Percentiles rank a stretch among this genome's conserved stretches.
These are phyloP conservation scores for Apis cerana DNA, from an alignment of 1,140 invertebrate genomes.

Conservation along the genomic window DNA sequence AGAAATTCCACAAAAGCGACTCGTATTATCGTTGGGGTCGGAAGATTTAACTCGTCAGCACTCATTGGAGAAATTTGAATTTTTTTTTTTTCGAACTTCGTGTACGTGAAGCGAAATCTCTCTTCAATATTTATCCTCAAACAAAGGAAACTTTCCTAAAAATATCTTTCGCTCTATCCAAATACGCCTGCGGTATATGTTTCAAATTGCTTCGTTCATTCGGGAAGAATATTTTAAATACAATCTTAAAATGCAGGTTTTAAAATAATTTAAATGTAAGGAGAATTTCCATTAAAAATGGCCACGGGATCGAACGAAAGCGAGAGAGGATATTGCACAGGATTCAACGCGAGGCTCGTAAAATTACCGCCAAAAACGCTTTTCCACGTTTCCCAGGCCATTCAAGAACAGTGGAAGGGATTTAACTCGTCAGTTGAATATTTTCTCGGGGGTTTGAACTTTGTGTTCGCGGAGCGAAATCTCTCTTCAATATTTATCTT, in stretches of 20 bases:
- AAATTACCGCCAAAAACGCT: too few relatives aligned
- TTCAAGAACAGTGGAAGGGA: neutral
- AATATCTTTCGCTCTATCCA: too few relatives aligned
- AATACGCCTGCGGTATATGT: too few relatives aligned
- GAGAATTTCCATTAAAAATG: too few relatives aligned
- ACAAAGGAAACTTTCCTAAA: too few relatives aligned
- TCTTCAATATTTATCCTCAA: neutral
- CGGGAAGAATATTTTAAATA: too few relatives aligned
- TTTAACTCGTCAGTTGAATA: neutral
- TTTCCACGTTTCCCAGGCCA: neutral
- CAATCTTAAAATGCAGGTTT: too few relatives aligned
- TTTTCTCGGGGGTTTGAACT: neutral
- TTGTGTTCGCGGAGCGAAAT: too few relatives aligned
- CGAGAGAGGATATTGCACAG: neutral
- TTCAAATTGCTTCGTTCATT: too few relatives aligned
- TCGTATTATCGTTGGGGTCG: neutral
- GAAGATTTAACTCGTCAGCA: neutral
- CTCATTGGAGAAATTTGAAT: neutral
- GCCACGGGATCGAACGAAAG: neutral
- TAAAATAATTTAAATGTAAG: too few relatives aligned
- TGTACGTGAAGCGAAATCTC: too few relatives aligned
- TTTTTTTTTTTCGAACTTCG: neutral
- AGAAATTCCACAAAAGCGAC: neutral
- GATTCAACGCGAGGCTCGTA: neutral
- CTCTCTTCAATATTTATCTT: neutral